phyloP scores from a whole-genome alignment of 2,888 invertebrate species.

The Pristionchus exspectatus region DNA sequence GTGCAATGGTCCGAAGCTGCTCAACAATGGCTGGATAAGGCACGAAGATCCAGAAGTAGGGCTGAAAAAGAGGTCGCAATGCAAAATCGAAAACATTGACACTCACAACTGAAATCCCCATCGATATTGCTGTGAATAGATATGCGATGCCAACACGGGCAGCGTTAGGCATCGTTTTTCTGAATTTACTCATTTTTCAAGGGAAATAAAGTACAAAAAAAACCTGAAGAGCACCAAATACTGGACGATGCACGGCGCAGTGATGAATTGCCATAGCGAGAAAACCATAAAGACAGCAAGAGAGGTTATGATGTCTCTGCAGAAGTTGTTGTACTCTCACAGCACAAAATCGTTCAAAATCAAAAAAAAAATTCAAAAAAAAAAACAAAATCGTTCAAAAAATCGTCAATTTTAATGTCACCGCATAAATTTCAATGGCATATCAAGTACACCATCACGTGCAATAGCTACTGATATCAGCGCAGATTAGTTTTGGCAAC shows the following conservation, averaged over 20 bases:
- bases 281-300: background rate
- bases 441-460: background rate
- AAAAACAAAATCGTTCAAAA: too few species aligned
- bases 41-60: slow-evolving; percentile 15
- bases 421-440: too few species aligned
- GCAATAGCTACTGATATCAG: too few species aligned
- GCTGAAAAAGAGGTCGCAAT: background rate
- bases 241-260: slow-evolving; percentile 22
- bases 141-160: background rate
- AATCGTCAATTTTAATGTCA: too few species aligned
- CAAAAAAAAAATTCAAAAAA: too few species aligned
- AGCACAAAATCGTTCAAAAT: too few species aligned
- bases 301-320: background rate
- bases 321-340: too few species aligned
- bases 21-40: background rate
- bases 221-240: slow-evolving; percentile 8
- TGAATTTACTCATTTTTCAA: background rate
- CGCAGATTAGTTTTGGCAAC: too few species aligned
- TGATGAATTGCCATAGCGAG: slow-evolving; percentile 40
- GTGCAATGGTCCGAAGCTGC: background rate
- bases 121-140: background rate
- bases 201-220: background rate
- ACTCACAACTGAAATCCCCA: background rate
- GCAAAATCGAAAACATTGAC: background rate
- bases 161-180: background rate